Conservation (phyloP, 2,113 vertebrate species). For the Phaethornis superciliosus region DNA sequence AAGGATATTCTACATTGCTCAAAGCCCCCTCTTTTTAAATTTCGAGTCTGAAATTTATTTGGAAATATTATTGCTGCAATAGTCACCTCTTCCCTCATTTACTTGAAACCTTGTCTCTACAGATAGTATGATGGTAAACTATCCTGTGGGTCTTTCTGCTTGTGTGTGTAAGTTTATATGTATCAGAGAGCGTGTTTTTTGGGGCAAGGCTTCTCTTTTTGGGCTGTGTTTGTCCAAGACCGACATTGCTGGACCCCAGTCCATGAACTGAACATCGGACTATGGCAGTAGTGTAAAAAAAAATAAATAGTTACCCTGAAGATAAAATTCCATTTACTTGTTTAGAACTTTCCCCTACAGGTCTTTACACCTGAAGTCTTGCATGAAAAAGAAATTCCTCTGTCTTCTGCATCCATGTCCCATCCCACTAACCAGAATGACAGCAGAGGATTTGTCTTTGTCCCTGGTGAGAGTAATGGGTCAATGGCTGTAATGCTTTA, state of each 20-base stretch:
- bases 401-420: not conserved
- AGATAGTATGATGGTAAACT: not conserved
- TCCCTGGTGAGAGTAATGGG: not conserved
- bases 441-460: not conserved
- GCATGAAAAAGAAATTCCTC: not conserved
- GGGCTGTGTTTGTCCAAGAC: not conserved
- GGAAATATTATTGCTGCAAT: not conserved
- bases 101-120: not conserved
- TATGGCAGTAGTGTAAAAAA: not conserved
- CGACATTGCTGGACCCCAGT: not conserved
- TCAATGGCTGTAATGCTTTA: not conserved
- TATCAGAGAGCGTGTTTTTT: not conserved
- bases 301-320: not conserved
- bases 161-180: not conserved
- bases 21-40: not conserved
- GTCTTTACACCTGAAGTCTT: not conserved
- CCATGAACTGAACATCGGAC: not conserved
- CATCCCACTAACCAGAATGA: not conserved
- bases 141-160: not conserved
- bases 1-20: not conserved
- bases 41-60: not conserved
- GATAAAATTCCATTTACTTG: not conserved
- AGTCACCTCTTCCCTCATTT: not conserved
- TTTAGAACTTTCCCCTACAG: not conserved
- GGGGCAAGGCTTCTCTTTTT: not conserved